Evolutionary conservation across 2,797 vertebrate genomes (phyloP).

Genomic region (Eleutherodactylus coqui): DNA sequence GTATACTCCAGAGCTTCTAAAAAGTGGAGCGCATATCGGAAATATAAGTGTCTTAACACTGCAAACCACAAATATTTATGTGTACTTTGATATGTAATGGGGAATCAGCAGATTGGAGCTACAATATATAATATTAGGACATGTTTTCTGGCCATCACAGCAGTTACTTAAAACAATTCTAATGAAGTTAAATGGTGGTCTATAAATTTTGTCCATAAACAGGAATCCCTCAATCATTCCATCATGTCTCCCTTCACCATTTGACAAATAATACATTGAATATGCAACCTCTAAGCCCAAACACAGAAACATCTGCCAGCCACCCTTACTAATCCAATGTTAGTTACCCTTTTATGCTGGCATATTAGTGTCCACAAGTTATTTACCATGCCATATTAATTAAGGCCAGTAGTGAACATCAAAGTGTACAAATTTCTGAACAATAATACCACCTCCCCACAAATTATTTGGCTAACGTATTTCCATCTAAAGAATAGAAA

Average conservation of each 20-base stretch:
- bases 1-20: background rate
- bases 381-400: slow-evolving; percentile 34
- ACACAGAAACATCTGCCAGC: slow-evolving; percentile 51
- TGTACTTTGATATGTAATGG: background rate
- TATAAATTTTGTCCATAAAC: background rate
- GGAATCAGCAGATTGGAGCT: background rate
- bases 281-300: slow-evolving; percentile 30
- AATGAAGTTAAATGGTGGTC: background rate
- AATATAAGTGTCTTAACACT: background rate
- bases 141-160: background rate
- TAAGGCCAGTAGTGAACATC: slow-evolving; percentile 38
- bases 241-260: background rate
- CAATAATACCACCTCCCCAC: slow-evolving; percentile 25
- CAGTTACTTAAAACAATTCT: too few relatives aligned
- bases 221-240: background rate
- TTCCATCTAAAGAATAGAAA: slow-evolving; percentile 1
- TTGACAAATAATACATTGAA: slow-evolving; percentile 7
- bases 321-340: slow-evolving; percentile 26
- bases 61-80: background rate
- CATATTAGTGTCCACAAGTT: slow-evolving; percentile 19
- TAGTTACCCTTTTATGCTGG: slow-evolving; percentile 31
- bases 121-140: background rate
- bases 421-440: slow-evolving; percentile 20
- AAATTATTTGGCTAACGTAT: background rate
- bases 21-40: background rate